Base-by-base conservation (phyloP, 1,140 invertebrate genomes). In the Steinernema feltiae region DNA sequence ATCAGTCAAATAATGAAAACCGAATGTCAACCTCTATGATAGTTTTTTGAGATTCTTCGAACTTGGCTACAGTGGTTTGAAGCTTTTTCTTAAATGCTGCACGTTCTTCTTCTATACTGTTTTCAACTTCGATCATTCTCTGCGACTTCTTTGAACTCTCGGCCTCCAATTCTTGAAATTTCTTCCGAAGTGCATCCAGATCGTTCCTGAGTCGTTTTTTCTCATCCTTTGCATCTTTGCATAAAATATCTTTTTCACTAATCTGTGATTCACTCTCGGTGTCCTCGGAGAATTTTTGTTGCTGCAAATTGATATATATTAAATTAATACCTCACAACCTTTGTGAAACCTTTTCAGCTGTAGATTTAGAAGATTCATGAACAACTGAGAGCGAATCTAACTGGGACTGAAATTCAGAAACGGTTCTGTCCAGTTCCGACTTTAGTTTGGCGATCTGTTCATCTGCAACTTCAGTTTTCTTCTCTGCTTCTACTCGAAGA, bases 201-300 rank as follows among this genome's bases (percentile, higher is more conserved):
- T 63, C 53, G 7, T 63, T 63, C 12, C 7, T 27, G 3, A 63
- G 7, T 17, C 53, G 53, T 21, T 73, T 78, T 0, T 63, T 17
- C 21, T 78, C 77, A 29, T 78, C 63, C 41, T 77, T 35, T 12
- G 74, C 69, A 41, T 78, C 74, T 0, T 31, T 31, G 3, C 71
- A 18, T 41, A 53, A 74, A n/a, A 35, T 70, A 17, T 76, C 31
- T 12, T 72, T 30, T 17, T 27, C n/a, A 7, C 72, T 0, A 27
- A 69, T 1, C 76, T 74, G 17, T 69, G 32, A 24, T 72, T 78
- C 69, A 69, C 48, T n/a, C 70, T 76, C n/a, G 63, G 46, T 32
- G 35, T 31, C 21, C 27, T 70, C n/a, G 32, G 48, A 73, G 30
- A 63, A 21, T 63, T 63, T 27, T 21, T 63, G 53, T 41, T 7